These are phyloP conservation scores for Exephanes ischioxanthus DNA, from an alignment of 2,888 invertebrate genomes.

Conservation along the genomic window DNA sequence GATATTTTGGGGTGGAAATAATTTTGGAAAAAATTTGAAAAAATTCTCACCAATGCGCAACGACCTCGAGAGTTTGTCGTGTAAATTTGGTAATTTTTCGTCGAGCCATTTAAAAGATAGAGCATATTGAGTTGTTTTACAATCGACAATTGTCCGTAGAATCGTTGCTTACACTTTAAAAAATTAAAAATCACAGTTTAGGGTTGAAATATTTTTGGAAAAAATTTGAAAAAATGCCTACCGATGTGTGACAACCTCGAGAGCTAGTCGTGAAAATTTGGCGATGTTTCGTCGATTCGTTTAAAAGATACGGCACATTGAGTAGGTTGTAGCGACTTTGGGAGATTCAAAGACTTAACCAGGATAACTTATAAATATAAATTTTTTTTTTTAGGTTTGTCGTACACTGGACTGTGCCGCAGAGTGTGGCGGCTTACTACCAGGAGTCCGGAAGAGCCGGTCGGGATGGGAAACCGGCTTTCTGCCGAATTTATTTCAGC, in stretches of 20 bases:
- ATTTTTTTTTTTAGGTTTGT: slow-evolving; percentile 90
- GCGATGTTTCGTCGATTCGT: not conserved
- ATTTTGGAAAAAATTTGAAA: not conserved
- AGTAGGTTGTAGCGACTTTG: not conserved
- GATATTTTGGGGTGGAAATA: not conserved
- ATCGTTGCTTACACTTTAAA: too few relatives aligned
- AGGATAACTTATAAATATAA: not conserved
- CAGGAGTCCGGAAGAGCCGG: slow-evolving; percentile 99
- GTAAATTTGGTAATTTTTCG: not conserved
- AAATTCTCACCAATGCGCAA: not conserved
- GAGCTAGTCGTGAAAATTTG: not conserved
- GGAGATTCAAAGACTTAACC: not conserved
- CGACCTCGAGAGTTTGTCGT: not conserved
- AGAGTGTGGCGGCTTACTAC: slow-evolving; percentile 98
- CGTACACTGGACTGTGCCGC: slow-evolving; percentile 98
- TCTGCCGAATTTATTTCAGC: slow-evolving; percentile 94
- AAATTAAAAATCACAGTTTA: not conserved
- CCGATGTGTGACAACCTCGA: not conserved
- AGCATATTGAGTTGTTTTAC: not conserved
- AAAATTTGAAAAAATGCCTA: not conserved
- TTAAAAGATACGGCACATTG: not conserved
- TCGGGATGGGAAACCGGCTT: slow-evolving; percentile 95
- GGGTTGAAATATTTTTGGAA: not conserved
- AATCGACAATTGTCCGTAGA: too few relatives aligned
- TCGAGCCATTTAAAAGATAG: not conserved